Conservation (phyloP, 2,888 invertebrate genomes). For the Drosophila mayaguana region DNA sequence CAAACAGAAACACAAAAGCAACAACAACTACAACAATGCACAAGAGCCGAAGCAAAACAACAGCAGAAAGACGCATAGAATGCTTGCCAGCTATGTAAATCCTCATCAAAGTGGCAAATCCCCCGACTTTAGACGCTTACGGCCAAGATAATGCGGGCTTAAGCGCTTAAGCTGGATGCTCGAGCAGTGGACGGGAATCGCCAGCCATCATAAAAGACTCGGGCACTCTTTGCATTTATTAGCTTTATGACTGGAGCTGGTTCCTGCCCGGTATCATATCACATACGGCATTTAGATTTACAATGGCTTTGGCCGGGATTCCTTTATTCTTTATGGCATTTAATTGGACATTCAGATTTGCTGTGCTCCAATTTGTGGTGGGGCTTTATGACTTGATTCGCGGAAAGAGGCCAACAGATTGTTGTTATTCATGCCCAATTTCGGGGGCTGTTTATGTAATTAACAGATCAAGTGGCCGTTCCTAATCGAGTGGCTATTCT, state of each 20-base stretch:
- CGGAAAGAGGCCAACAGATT: conserved; percentile 51
- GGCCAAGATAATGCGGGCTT: conserved; percentile 62
- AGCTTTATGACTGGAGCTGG: conserved; percentile 44
- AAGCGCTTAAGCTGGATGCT: conserved; percentile 26
- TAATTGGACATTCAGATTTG: conserved; percentile 71
- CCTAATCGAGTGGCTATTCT: conserved; percentile 81
- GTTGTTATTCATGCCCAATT: conserved; percentile 19
- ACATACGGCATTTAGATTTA: conserved; percentile 63
- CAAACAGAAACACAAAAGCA: conserved; percentile 13
- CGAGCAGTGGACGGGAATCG: background rate
- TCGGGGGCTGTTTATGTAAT: conserved; percentile 63
- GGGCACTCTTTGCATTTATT: conserved; percentile 64
- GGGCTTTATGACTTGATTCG: conserved; percentile 75
- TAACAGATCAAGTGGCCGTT: conserved; percentile 84
- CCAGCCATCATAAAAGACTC: conserved; percentile 56
- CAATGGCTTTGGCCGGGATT: conserved; percentile 49
- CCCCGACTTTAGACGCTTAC: conserved; percentile 58
- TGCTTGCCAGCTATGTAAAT: conserved; percentile 33
- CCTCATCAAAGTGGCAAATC: conserved; percentile 39
- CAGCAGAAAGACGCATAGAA: background rate
- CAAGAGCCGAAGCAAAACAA: conserved; percentile 4
- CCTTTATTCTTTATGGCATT: conserved; percentile 69
- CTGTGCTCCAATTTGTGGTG: conserved; percentile 56
- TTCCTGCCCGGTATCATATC: conserved; percentile 37
- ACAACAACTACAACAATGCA: conserved; percentile 1